phyloP scores from a whole-genome alignment of 1,140 invertebrate species.

The Drosophila parabipectinata region DNA sequence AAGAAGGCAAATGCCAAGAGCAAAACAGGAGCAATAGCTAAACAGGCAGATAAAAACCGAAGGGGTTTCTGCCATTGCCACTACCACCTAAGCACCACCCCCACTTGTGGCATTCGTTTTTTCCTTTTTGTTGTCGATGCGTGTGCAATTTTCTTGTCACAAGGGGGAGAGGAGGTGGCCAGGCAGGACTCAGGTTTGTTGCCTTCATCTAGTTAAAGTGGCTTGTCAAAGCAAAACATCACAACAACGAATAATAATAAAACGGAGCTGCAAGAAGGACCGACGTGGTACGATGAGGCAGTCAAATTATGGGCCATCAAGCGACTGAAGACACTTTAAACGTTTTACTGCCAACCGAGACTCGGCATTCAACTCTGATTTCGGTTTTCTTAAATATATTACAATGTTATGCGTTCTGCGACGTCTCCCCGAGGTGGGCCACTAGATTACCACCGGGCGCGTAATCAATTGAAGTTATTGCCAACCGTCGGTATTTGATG shows the following conservation, averaged over 20 bases:
- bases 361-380: constrained; percentile 2
- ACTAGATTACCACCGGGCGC: constrained; percentile 58
- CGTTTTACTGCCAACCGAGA: constrained; percentile 41
- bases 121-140: constrained; percentile 48
- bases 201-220: constrained; percentile 65
- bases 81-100: constrained; percentile 1
- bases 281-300: constrained; percentile 30
- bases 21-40: constrained; percentile 59
- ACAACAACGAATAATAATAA: constrained; percentile 74
- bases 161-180: not conserved
- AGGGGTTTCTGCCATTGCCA: constrained; percentile 31
- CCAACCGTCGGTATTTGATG: constrained; percentile 70
- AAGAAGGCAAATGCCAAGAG: constrained; percentile 63
- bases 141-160: constrained; percentile 51
- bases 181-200: constrained; percentile 23
- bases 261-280: constrained; percentile 36
- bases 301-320: constrained; percentile 30
- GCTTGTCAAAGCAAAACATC: constrained; percentile 75
- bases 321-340: constrained; percentile 58
- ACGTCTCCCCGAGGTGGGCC: constrained; percentile 5
- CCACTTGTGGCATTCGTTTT: constrained; percentile 13
- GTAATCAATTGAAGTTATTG: constrained; percentile 77
- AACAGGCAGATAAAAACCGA: constrained; percentile 70
- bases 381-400: not conserved
- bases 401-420: not conserved